phyloP scores from a whole-genome alignment of 2,888 invertebrate species.

The Iphiclides podalirius region DNA sequence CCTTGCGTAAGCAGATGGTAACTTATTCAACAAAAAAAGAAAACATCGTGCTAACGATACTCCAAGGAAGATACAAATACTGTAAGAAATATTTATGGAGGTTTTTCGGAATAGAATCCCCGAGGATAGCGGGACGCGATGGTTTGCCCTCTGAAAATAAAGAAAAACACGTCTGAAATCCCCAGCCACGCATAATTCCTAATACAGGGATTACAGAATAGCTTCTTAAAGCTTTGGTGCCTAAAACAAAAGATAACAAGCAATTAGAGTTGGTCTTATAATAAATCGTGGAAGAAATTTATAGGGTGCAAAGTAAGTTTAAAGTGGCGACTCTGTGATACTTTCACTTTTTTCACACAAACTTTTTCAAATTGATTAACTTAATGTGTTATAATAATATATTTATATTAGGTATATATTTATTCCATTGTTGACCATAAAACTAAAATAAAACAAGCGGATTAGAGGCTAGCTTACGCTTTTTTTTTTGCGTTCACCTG shows the following conservation, averaged over 20 bases:
- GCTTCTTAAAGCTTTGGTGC: conserved; percentile 70
- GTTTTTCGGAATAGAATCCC: conserved; percentile 75
- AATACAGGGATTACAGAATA: conserved; percentile 74
- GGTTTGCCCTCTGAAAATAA: conserved; percentile 63
- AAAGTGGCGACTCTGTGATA: neutral
- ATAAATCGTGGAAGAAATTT: conserved; percentile 40
- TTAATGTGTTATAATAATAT: too few relatives aligned
- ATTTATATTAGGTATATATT: too few relatives aligned
- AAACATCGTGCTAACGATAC: conserved; percentile 74
- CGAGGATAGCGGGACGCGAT: conserved; percentile 58
- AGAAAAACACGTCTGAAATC: conserved; percentile 73
- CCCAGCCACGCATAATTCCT: conserved; percentile 74
- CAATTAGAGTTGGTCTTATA: conserved; percentile 52
- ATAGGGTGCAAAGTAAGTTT: conserved; percentile 25
- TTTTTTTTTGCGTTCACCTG: conserved; percentile 56
- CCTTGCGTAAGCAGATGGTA: conserved; percentile 57
- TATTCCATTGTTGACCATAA: conserved; percentile 18
- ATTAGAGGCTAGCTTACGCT: conserved; percentile 54
- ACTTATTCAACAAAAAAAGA: conserved; percentile 53
- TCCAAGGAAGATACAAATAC: conserved; percentile 78
- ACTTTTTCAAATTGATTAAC: too few relatives aligned
- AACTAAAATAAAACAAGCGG: conserved; percentile 47
- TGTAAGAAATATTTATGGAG: conserved; percentile 79
- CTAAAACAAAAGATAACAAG: conserved; percentile 73
- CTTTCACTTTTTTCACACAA: too few relatives aligned